Conservation (phyloP, 2,888 invertebrate species). For the Drosophila pseudotakahashii region DNA sequence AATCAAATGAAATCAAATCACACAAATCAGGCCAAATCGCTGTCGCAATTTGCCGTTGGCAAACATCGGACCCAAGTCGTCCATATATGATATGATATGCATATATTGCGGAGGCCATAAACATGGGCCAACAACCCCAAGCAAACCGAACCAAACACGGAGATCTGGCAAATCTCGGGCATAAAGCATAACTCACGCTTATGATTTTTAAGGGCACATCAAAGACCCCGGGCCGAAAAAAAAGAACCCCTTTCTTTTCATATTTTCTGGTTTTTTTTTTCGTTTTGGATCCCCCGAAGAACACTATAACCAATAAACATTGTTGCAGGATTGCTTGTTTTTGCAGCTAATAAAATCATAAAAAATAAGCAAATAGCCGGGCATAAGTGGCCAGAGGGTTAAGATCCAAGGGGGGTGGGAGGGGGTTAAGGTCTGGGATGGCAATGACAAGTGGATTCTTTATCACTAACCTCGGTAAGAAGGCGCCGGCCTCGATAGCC, state of each 20-base stretch:
- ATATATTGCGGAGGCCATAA: neutral
- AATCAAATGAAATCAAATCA: slow-evolving; percentile 72
- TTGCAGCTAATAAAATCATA: slow-evolving; percentile 79
- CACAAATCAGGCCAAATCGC: slow-evolving; percentile 74
- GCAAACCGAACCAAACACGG: neutral
- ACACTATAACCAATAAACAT: slow-evolving; percentile 78
- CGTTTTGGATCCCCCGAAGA: slow-evolving; percentile 20
- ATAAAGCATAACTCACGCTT: slow-evolving; percentile 75
- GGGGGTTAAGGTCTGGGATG: slow-evolving; percentile 14
- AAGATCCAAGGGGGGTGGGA: neutral
- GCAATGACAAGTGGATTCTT: slow-evolving; percentile 75
- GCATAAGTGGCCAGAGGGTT: slow-evolving; percentile 58
- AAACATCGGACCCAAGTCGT: slow-evolving; percentile 40
- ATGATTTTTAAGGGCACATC: slow-evolving; percentile 79
- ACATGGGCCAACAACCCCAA: slow-evolving; percentile 28
- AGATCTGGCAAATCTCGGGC: slow-evolving; percentile 17
- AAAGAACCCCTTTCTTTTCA: slow-evolving; percentile 46
- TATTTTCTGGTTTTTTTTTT: neutral
- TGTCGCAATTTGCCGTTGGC: slow-evolving; percentile 67
- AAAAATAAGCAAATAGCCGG: slow-evolving; percentile 65
- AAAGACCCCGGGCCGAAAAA: slow-evolving; percentile 40
- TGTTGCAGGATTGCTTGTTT: slow-evolving; percentile 79
- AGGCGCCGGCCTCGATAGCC: slow-evolving; percentile 45
- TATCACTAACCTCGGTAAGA: slow-evolving; percentile 59
- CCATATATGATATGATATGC: neutral